These are phyloP conservation scores for Furcula furcula DNA, from an alignment of 2,888 invertebrate genomes.

Conservation along the genomic window DNA sequence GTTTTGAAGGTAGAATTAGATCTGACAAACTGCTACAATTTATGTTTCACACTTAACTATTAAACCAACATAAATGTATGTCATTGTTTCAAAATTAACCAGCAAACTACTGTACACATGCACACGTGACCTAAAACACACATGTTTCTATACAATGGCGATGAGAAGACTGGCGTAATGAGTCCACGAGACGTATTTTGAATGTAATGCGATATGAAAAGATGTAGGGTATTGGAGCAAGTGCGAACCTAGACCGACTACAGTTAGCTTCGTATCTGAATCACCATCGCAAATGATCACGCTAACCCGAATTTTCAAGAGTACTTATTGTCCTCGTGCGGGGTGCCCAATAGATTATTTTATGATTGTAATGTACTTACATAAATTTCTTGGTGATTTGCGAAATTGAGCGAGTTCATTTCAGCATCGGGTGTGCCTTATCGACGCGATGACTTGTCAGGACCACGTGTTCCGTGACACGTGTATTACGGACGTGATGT, in stretches of 20 bases:
- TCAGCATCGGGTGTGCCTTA: conserved; percentile 14
- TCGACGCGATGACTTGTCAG: conserved; percentile 15
- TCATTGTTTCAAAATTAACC: conserved; percentile 16
- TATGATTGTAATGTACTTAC: conserved; percentile 37
- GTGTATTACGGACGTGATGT: not conserved
- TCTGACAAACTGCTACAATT: not conserved
- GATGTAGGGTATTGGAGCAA: conserved; percentile 71
- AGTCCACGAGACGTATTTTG: conserved; percentile 52
- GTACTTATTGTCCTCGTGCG: conserved; percentile 43
- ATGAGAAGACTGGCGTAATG: conserved; percentile 48
- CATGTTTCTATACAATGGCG: conserved; percentile 34
- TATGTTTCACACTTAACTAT: conserved; percentile 3
- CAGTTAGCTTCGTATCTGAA: conserved; percentile 61
- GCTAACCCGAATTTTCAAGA: conserved; percentile 57
- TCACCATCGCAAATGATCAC: conserved; percentile 58
- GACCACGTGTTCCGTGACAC: conserved; percentile 4
- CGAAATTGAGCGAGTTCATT: conserved; percentile 17
- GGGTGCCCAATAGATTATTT: conserved; percentile 41
- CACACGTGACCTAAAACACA: conserved; percentile 28
- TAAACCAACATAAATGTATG: conserved; percentile 29
- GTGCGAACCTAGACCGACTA: conserved; percentile 55
- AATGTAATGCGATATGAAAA: conserved; percentile 61
- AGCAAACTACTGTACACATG: conserved; percentile 17
- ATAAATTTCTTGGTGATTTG: conserved; percentile 13
- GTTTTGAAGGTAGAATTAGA: not conserved